Percentiles rank a stretch among this genome's conserved stretches.
These are phyloP conservation scores for Echinometra lucunter DNA, from an alignment of 53 echinoderm and acorn worm species.

Conservation along the genomic window DNA sequence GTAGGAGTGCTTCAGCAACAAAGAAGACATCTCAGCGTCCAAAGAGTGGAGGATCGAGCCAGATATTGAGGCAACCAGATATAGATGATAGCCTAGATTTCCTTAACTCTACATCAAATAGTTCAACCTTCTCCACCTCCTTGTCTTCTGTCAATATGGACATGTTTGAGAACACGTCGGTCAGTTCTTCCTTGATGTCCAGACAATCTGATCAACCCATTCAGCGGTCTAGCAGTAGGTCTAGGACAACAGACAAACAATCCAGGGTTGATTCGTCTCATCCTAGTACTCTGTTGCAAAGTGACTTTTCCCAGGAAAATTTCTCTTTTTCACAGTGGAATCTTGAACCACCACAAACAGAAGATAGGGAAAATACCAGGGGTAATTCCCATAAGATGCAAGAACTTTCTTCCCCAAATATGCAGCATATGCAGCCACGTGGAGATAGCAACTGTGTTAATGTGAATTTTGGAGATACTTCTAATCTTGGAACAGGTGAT, in stretches of 20 bases:
- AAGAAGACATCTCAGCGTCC: slow-evolving; percentile 33
- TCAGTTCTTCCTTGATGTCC: background rate
- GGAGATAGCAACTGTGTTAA: slow-evolving; percentile 43
- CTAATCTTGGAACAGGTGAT: slow-evolving; percentile 61
- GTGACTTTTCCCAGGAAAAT: slow-evolving; percentile 58
- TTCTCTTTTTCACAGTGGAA: slow-evolving; percentile 62
- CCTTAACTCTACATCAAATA: slow-evolving; percentile 36
- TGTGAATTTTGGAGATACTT: slow-evolving; percentile 28
- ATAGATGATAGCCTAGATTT: slow-evolving; percentile 64
- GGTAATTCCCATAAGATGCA: slow-evolving; percentile 52
- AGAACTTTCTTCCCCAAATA: slow-evolving; percentile 53
- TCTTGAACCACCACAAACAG: slow-evolving; percentile 56
- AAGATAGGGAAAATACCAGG: slow-evolving; percentile 45
- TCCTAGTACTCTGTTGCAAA: background rate
- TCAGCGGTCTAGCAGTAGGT: background rate
- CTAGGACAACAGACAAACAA: slow-evolving; percentile 36
- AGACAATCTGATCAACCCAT: slow-evolving; percentile 29
- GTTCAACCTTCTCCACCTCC: slow-evolving; percentile 32
- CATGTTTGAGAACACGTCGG: slow-evolving; percentile 43
- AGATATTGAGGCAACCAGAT: slow-evolving; percentile 53
- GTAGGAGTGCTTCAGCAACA: background rate
- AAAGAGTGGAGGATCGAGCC: slow-evolving; percentile 16
- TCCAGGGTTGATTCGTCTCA: slow-evolving; percentile 17
- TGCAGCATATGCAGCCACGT: slow-evolving; percentile 57
- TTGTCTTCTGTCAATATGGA: slow-evolving; percentile 63